phyloP scores from a whole-genome alignment of 1,140 invertebrate genomes.

The Charaxes varanes region DNA sequence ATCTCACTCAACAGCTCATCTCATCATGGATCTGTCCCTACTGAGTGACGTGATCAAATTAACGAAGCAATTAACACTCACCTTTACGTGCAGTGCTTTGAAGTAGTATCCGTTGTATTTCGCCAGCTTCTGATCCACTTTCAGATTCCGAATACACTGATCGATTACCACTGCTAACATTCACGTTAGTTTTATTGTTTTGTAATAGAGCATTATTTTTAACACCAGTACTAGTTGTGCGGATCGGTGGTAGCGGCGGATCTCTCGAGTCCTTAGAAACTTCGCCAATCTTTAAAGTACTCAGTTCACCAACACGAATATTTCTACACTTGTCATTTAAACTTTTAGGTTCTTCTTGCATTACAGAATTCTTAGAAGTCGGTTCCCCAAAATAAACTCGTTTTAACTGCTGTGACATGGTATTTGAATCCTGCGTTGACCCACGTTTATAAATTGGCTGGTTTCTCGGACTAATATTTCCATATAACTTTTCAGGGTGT shows the following conservation, averaged over 20 bases:
- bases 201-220: constrained; percentile 24
- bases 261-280: constrained; percentile 9
- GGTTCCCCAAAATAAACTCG: constrained; percentile 43
- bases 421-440: constrained; percentile 19
- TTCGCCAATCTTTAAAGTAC: constrained; percentile 9
- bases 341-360: background rate
- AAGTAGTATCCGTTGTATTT: constrained; percentile 78
- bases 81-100: constrained; percentile 55
- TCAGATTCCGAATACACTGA: constrained; percentile 73
- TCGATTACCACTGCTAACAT: constrained; percentile 19
- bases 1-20: too few relatives aligned
- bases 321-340: constrained; percentile 1
- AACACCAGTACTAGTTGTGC: constrained; percentile 43
- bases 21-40: too few relatives aligned
- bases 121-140: constrained; percentile 78
- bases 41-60: too few relatives aligned
- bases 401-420: constrained; percentile 30
- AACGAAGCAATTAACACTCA: constrained; percentile 32
- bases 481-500: constrained; percentile 36
- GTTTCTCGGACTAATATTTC: constrained; percentile 8
- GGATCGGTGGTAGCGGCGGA: constrained; percentile 41
- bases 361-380: constrained; percentile 6
- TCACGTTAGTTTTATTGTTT: constrained; percentile 26
- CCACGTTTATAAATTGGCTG: constrained; percentile 24
- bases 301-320: constrained; percentile 12